Percentiles rank a stretch among this genome's conserved stretches.
These are phyloP conservation scores for Panurus biarmicus DNA, from an alignment of 2,113 vertebrate genomes.

Conservation along the genomic window DNA sequence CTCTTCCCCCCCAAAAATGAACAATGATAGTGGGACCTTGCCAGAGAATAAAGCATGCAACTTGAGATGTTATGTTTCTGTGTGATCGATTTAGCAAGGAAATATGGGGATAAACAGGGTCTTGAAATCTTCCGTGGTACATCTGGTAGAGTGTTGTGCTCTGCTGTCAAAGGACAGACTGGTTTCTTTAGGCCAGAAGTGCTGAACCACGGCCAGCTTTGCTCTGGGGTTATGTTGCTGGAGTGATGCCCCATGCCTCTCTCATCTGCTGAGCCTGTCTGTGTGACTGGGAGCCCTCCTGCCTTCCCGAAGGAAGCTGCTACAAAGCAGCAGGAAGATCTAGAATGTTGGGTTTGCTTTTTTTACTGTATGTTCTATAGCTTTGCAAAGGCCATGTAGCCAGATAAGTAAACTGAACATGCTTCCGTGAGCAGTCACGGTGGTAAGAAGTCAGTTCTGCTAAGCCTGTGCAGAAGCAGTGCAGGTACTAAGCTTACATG, in stretches of 20 bases:
- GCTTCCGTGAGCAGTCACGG: not conserved
- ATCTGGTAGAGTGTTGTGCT: not conserved
- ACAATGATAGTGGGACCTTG: not conserved
- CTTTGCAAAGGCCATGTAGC: not conserved
- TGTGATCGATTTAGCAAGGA: not conserved
- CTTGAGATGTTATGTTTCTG: not conserved
- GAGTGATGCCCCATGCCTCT: not conserved
- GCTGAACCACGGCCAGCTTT: not conserved
- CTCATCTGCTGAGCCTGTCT: not conserved
- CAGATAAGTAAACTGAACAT: not conserved
- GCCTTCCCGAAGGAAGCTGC: not conserved
- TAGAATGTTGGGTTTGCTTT: not conserved
- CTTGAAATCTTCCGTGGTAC: not conserved
- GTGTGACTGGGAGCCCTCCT: not conserved
- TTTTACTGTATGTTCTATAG: not conserved
- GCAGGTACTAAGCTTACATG: fast-evolving
- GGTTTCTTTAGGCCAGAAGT: not conserved
- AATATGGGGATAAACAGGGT: not conserved
- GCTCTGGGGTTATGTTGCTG: not conserved
- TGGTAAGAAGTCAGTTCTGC: not conserved
- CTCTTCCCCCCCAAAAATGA: not conserved
- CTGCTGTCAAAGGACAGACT: not conserved
- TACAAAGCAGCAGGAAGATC: not conserved
- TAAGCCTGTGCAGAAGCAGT: not conserved
- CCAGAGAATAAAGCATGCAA: not conserved